Evolutionary conservation across 2,888 invertebrate species (phyloP), one percentile per base, ranked within the genome.

Genomic region (Latrodectus hesperus): DNA sequence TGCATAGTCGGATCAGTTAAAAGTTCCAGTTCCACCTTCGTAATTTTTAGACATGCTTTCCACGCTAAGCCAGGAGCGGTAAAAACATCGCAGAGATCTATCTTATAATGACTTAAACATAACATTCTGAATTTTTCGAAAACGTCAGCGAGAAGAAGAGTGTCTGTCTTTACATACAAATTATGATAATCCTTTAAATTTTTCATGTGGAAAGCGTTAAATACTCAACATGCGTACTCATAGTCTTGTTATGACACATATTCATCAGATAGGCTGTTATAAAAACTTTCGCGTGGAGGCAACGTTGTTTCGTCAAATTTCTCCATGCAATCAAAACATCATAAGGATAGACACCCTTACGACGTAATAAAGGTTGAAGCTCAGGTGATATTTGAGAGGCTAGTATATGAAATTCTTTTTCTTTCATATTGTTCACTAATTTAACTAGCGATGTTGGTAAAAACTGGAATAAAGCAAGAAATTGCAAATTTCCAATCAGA

Each of bases 181-280:
- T n/a, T n/a, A n/a, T n/a, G n/a, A n/a, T n/a, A n/a, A n/a, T n/a
- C n/a, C n/a, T n/a, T n/a, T n/a, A n/a, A n/a, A 14, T 53, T 55
- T 53, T 82, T 81, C 38, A 88, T 81, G 72, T 89, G 87, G 82
- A 91, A 90, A n/a, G 26, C 26, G 12, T 86, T 77, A 90, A 90
- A 91, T 2, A 91, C 90, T 2, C 88, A 76, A 60, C 87, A 75
- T 0, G 90, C 90, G 80, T 90, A 67, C 2, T 12, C 17, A 49
- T 77, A 77, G 17, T 77, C 51, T 1, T 26, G 9, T 8, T 38
- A 65, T 10, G 49, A 49, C n/a, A 77, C 22, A n/a, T 17, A 1
- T 49, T 74, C 55, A 6, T 26, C 64, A 74, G 10, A n/a, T 74
- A 74, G 14, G 22, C 16, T 22, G 16, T 74, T 74, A 26, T 74